phyloP scores from a whole-genome alignment of 2,113 vertebrate genomes.

The Pogonocichla stellata region DNA sequence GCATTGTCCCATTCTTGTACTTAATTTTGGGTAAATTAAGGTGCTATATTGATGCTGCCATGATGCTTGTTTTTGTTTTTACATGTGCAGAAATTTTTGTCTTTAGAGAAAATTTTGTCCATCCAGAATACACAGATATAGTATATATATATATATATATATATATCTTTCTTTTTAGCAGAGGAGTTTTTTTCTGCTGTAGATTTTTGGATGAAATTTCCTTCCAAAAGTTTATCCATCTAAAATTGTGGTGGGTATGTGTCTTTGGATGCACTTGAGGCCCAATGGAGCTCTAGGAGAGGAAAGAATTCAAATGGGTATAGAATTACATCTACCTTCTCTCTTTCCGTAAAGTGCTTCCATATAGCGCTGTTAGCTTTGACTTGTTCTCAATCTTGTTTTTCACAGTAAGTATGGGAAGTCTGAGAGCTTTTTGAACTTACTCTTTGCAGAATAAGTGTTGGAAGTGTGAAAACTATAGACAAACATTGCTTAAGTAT shows the following conservation, averaged over 20 bases:
- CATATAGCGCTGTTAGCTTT: background rate
- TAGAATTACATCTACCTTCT: background rate
- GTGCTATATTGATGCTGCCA: background rate
- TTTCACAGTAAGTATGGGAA: background rate
- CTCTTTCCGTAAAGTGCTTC: background rate
- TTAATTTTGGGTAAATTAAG: background rate
- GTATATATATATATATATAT: background rate
- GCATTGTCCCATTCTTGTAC: background rate
- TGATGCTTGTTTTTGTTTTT: background rate
- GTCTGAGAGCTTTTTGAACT: background rate
- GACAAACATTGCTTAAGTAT: background rate
- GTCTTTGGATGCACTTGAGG: background rate
- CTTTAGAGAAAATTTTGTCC: background rate
- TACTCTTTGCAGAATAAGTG: background rate
- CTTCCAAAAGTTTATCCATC: background rate
- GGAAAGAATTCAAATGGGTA: background rate
- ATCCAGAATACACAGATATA: background rate
- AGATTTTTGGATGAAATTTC: background rate
- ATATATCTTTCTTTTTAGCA: background rate
- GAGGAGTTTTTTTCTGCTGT: background rate
- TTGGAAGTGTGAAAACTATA: background rate
- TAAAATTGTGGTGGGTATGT: background rate
- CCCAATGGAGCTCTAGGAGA: background rate
- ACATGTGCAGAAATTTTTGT: background rate
- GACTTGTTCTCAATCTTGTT: background rate